phyloP scores from a whole-genome alignment of 2,797 vertebrate genomes.

The Channa striata region DNA sequence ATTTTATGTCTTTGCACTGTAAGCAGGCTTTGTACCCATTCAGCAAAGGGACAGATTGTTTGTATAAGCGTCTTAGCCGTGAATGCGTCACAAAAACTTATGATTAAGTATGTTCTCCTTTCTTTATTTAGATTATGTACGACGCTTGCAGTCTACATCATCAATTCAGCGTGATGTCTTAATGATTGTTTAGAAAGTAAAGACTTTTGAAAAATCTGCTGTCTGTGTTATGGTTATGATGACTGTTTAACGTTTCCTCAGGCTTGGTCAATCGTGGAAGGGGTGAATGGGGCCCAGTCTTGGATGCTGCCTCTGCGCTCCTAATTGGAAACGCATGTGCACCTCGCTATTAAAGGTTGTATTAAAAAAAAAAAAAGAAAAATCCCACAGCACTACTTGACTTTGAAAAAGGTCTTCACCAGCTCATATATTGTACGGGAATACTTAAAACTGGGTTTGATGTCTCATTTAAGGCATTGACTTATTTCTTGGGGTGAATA shows the following conservation, averaged over 20 bases:
- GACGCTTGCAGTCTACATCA: conserved; percentile 59
- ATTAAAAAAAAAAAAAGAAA: conserved; percentile 70
- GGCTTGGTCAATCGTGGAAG: conserved; percentile 76
- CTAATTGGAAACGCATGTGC: conserved; percentile 87
- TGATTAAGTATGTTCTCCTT: conserved; percentile 55
- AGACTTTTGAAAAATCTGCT: conserved; percentile 73
- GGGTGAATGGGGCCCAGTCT: conserved; percentile 79
- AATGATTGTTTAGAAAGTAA: conserved; percentile 77
- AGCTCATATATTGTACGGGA: conserved; percentile 78
- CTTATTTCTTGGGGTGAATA: conserved; percentile 80
- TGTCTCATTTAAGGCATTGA: conserved; percentile 79
- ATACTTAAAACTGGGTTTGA: conserved; percentile 79
- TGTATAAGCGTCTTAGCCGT: conserved; percentile 56
- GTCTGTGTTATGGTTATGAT: conserved; percentile 76
- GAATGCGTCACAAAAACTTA: conserved; percentile 61
- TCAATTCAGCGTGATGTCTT: conserved; percentile 67
- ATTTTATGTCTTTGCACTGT: conserved; percentile 62
- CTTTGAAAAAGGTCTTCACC: conserved; percentile 72
- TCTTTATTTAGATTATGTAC: conserved; percentile 68
- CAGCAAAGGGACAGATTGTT: conserved; percentile 63
- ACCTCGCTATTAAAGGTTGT: conserved; percentile 75
- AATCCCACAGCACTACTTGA: conserved; percentile 78
- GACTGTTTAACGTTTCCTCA: conserved; percentile 84
- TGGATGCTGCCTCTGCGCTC: conserved; percentile 68
- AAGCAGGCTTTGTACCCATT: conserved; percentile 55